A percentile compares a stretch with the other conserved stretches of the same genome.
phyloP scores from a whole-genome alignment of 2,888 invertebrate genomes.

The Acanthosepion lycidas region DNA sequence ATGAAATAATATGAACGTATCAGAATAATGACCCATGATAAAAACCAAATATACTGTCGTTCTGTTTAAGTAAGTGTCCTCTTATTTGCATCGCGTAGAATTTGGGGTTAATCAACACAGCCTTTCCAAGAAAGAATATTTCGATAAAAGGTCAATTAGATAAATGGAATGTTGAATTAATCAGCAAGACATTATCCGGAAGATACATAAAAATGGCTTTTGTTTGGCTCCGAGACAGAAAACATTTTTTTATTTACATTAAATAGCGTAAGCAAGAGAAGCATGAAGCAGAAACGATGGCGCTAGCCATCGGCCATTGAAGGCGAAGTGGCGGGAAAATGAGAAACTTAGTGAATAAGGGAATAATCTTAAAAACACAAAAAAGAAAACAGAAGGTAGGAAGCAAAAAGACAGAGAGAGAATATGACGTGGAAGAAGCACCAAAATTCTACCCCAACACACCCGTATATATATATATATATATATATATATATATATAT shows the following conservation, averaged over 20 bases:
- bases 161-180: not conserved
- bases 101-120: not conserved
- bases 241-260: not conserved
- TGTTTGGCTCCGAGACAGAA: not conserved
- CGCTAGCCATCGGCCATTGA: not conserved
- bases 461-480: not conserved
- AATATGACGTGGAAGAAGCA: not conserved
- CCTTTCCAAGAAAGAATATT: not conserved
- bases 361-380: not conserved
- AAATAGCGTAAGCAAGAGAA: not conserved
- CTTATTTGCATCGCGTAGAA: not conserved
- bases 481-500: constrained; percentile 2
- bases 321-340: constrained; percentile 13
- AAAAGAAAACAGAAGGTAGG: not conserved
- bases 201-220: constrained; percentile 16
- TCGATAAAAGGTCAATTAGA: not conserved
- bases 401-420: not conserved
- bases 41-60: not conserved
- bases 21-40: not conserved
- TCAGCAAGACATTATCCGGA: not conserved
- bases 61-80: not conserved
- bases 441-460: not conserved
- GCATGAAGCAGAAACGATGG: not conserved
- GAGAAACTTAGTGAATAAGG: not conserved
- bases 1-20: not conserved